Percentiles rank a stretch among this genome's conserved stretches.
phyloP scores from a whole-genome alignment of 1,140 invertebrate genomes.

The Limonius californicus region DNA sequence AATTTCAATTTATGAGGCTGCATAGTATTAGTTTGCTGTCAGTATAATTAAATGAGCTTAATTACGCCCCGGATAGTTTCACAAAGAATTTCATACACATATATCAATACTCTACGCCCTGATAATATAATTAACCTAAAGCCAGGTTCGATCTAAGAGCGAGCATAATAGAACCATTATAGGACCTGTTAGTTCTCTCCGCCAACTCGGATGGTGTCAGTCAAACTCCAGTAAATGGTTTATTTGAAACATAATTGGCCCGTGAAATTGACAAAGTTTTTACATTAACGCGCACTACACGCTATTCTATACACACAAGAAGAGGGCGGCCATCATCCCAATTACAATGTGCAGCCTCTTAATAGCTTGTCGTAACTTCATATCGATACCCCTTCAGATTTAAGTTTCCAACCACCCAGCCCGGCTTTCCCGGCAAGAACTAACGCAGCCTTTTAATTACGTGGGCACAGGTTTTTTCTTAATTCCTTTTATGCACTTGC shows the following conservation, averaged over 20 bases:
- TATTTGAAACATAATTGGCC: constrained; percentile 30
- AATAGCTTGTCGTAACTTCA: background rate
- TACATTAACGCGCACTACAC: constrained; percentile 24
- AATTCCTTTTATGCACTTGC: too few relatives aligned
- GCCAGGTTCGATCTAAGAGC: constrained; percentile 18
- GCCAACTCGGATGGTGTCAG: constrained; percentile 19
- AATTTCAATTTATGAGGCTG: constrained; percentile 40
- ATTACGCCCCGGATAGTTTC: constrained; percentile 41
- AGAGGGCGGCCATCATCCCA: constrained; percentile 11
- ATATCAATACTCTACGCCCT: constrained; percentile 29
- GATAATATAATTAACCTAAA: constrained; percentile 32
- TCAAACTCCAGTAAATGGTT: constrained; percentile 27
- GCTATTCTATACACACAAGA: constrained; percentile 12
- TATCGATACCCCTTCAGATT: background rate
- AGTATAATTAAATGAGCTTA: constrained; percentile 42
- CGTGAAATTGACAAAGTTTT: constrained; percentile 33
- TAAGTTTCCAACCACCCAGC: background rate
- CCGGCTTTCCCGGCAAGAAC: too few relatives aligned
- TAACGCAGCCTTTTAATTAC: too few relatives aligned
- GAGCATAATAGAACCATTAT: constrained; percentile 19
- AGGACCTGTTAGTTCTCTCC: constrained; percentile 11
- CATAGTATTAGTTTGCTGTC: constrained; percentile 37
- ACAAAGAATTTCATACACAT: constrained; percentile 37
- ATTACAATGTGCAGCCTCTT: constrained; percentile 10
- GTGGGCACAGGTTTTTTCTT: too few relatives aligned